Conservation (phyloP, 2,888 invertebrate species). For the Agrenia bidenticulata region DNA sequence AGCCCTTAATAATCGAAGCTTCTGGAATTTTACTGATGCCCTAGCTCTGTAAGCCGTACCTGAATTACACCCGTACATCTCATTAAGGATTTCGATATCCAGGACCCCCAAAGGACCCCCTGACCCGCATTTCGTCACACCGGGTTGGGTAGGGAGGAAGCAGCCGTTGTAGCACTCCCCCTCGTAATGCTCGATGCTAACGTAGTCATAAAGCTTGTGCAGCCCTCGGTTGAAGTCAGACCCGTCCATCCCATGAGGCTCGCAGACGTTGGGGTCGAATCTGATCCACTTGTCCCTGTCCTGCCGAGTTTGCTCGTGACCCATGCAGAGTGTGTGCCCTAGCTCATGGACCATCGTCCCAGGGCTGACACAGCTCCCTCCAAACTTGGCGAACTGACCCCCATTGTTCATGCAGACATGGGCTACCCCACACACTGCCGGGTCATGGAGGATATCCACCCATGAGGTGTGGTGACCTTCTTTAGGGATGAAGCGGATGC, state of each 20-base stretch:
- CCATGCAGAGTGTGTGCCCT: constrained; percentile 40
- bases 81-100: constrained; percentile 50
- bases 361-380: constrained; percentile 46
- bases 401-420: constrained; percentile 47
- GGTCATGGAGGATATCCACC: constrained; percentile 49
- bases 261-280: constrained; percentile 43
- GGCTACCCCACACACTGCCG: constrained; percentile 45
- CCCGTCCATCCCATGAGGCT: constrained; percentile 43
- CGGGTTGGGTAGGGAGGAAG: constrained; percentile 38
- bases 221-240: constrained; percentile 41
- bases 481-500: constrained; percentile 49
- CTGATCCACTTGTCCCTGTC: constrained; percentile 49
- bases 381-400: constrained; percentile 50
- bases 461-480: constrained; percentile 36
- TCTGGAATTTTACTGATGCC: neutral
- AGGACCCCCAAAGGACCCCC: constrained; percentile 48
- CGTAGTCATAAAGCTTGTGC: constrained; percentile 50
- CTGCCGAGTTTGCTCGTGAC: constrained; percentile 46
- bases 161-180: constrained; percentile 49
- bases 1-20: neutral
- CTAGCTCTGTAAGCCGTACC: constrained; percentile 12
- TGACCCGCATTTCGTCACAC: constrained; percentile 50
- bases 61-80: constrained; percentile 46
- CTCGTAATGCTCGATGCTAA: constrained; percentile 51
- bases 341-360: constrained; percentile 46